Percentiles rank a stretch among this genome's conserved stretches.
Evolutionary conservation across 2,113 vertebrate genomes (phyloP).

Genomic region (Trichechus manatus): DNA sequence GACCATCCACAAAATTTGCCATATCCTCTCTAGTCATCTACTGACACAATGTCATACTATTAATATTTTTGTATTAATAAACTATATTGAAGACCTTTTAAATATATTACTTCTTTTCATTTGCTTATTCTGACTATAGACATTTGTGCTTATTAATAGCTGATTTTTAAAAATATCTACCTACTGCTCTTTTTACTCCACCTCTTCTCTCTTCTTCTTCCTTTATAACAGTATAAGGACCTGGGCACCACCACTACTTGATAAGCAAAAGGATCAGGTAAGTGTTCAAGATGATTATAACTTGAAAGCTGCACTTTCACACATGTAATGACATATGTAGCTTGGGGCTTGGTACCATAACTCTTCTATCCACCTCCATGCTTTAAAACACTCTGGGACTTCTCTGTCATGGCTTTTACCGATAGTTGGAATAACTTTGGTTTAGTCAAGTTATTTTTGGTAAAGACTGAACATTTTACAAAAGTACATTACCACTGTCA

Average conservation of each 20-base stretch:
- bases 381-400: constrained; percentile 15
- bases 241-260: not conserved
- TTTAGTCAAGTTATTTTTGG: constrained; percentile 8
- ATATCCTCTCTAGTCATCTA: not conserved
- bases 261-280: constrained; percentile 11
- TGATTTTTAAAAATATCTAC: not conserved
- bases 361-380: not conserved
- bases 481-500: constrained; percentile 89
- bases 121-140: not conserved
- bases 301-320: not conserved
- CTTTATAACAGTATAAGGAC: not conserved
- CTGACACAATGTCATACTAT: not conserved
- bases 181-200: not conserved
- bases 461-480: not conserved
- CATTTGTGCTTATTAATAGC: constrained; percentile 35
- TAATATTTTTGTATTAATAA: constrained; percentile 45
- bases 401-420: not conserved
- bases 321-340: not conserved
- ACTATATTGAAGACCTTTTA: not conserved
- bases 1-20: not conserved
- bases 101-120: not conserved
- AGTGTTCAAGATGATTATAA: constrained; percentile 20
- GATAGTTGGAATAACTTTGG: constrained; percentile 22
- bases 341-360: not conserved
- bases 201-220: not conserved